Base-by-base conservation (phyloP, 2,888 invertebrate genomes). In the Tenthredo mesomela region DNA sequence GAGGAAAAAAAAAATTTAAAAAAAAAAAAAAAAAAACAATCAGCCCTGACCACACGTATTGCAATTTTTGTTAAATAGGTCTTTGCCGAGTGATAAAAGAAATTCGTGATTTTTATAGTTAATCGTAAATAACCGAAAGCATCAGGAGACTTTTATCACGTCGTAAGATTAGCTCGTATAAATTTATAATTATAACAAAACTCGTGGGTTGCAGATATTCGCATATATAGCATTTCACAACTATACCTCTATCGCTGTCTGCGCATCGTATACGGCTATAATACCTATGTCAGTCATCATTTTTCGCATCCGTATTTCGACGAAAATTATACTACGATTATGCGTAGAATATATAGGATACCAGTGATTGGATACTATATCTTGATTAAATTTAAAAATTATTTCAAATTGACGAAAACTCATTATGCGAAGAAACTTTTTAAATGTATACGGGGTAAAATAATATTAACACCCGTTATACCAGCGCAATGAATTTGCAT, bases 171-270 rank as follows among this genome's bases (percentile, higher is more conserved):
- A 73, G 21, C n/a, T 10, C n/a, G 43, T 29, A 29, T 25, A 43
- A 15, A 77, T 54, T 71, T 21, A 77, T 54, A 12, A 10, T 37
- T 61, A 7, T 33, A 10, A 54, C 54, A 54, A 54, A 18, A 18
- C 18, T 33, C 37, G 33, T 7, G 77, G 10, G 54, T 50, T n/a
- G 9, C 29, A 54, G 54, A 54, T 54, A 54, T 78, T 25, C 54
- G 54, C 73, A n/a, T n/a, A n/a, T n/a, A n/a, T n/a, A n/a, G n/a
- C n/a, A 75, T 75, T 43, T 75, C 43, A 47, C 73, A 40, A 43
- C 47, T 12, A 47, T 75, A 47, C 73, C 21, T 25, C 47, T 12
- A 47, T 75, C 9, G n/a, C 25, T 43, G 2, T 43, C n/a, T n/a
- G n/a, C n/a, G n/a, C 21, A 73, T 10, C 33, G 33, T 33, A 2